Conservation (phyloP, 2,113 vertebrate species). For the Brevimyrus niger region DNA sequence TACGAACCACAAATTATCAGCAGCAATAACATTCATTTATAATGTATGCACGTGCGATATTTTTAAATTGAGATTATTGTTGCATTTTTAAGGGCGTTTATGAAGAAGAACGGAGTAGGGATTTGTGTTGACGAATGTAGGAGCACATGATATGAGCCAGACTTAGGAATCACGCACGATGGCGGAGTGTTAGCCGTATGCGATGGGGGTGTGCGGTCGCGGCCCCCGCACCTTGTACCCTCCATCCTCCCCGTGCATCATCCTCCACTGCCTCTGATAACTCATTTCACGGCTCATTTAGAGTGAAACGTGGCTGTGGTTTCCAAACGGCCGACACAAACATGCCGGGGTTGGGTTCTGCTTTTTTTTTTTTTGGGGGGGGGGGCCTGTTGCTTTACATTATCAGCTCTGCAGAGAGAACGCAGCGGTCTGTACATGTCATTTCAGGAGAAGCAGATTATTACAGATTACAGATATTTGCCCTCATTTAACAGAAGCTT, state of each 20-base stretch:
- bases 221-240: neutral
- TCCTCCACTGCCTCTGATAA: constrained; percentile 62
- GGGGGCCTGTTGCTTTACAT: neutral
- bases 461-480: neutral
- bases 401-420: neutral
- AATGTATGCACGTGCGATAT: neutral
- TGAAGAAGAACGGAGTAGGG: neutral
- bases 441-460: neutral
- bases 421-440: neutral
- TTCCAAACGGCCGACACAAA: neutral
- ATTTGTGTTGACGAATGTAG: neutral
- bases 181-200: neutral
- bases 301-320: neutral
- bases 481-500: neutral
- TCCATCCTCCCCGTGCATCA: constrained; percentile 31
- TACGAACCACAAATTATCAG: neutral
- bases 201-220: neutral
- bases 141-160: neutral
- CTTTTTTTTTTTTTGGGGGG: neutral
- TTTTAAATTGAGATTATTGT: neutral
- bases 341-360: neutral
- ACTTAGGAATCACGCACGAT: neutral
- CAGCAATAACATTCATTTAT: constrained; percentile 1
- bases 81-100: neutral
- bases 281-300: constrained; percentile 53